phyloP scores from a whole-genome alignment of 1,140 invertebrate species.

The Achroia grisella region DNA sequence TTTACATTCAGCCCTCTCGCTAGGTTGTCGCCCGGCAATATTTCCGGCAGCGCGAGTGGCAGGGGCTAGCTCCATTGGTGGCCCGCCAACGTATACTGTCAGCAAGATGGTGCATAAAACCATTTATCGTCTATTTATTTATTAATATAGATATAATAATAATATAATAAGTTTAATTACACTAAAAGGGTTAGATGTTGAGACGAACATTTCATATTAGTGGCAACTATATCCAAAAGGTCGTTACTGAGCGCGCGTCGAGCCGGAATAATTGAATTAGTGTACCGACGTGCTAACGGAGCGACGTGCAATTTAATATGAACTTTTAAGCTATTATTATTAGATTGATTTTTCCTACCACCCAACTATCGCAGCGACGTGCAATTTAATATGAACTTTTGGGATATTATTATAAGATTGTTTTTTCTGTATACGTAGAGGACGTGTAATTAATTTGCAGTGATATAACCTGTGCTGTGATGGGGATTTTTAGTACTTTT shows the following conservation, averaged over 20 bases:
- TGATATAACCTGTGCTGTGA: constrained; percentile 1
- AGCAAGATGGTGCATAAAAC: no score
- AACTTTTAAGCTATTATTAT: neutral
- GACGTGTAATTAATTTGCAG: neutral
- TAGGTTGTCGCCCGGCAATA: no score
- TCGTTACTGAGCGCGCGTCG: constrained; percentile 16
- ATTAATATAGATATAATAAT: no score
- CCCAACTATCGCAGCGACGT: neutral
- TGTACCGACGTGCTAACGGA: neutral
- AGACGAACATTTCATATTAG: neutral
- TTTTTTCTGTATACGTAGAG: neutral
- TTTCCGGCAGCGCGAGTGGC: no score
- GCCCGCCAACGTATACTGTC: no score
- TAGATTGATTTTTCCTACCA: neutral
- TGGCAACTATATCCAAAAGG: constrained; percentile 25
- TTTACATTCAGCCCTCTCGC: no score
- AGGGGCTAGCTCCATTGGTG: no score
- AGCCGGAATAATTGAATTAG: constrained; percentile 3
- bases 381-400: neutral
- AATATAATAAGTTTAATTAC: no score
- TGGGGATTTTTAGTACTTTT: constrained; percentile 1
- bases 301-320: neutral
- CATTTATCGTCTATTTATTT: no score
- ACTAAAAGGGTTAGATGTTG: no score
- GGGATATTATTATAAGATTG: no score